Conservation (phyloP, 2,888 invertebrate species). For the Fragum sueziense region DNA sequence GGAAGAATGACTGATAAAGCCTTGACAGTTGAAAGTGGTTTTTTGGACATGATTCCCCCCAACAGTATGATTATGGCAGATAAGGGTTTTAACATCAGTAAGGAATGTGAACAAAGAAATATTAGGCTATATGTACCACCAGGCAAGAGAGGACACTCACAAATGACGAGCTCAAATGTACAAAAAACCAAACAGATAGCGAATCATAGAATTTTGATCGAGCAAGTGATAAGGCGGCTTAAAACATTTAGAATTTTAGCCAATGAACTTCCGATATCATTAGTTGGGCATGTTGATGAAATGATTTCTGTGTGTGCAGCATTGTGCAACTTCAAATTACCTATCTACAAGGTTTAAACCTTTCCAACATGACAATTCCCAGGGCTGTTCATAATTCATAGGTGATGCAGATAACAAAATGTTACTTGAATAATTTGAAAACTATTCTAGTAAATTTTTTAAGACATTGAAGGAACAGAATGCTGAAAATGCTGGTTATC, state of each 20-base stretch:
- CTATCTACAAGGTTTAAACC: slow-evolving; percentile 24
- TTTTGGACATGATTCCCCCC: slow-evolving; percentile 45
- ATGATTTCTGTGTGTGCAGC: slow-evolving; percentile 54
- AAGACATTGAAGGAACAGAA: no score
- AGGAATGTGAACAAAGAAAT: slow-evolving; percentile 31
- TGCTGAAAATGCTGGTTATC: not conserved
- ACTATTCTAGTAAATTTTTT: no score
- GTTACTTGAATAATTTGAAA: no score
- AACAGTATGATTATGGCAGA: slow-evolving; percentile 59
- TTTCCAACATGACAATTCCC: not conserved
- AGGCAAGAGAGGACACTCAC: slow-evolving; percentile 50
- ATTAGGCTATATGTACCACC: slow-evolving; percentile 51
- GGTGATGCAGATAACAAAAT: no score
- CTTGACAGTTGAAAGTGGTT: slow-evolving; percentile 51
- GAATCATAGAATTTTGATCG: slow-evolving; percentile 61
- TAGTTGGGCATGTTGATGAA: slow-evolving; percentile 54
- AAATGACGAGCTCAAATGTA: slow-evolving; percentile 48
- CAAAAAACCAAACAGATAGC: slow-evolving; percentile 56
- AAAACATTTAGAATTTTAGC: slow-evolving; percentile 57
- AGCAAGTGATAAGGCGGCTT: slow-evolving; percentile 59
- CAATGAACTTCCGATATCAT: slow-evolving; percentile 50
- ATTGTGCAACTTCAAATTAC: slow-evolving; percentile 43
- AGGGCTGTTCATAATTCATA: not conserved
- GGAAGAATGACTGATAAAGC: slow-evolving; percentile 58
- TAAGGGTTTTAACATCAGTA: slow-evolving; percentile 57